Evolutionary conservation across 1,140 invertebrate species (phyloP), one percentile per base, ranked within the genome.

Genomic region (Varroa destructor): DNA sequence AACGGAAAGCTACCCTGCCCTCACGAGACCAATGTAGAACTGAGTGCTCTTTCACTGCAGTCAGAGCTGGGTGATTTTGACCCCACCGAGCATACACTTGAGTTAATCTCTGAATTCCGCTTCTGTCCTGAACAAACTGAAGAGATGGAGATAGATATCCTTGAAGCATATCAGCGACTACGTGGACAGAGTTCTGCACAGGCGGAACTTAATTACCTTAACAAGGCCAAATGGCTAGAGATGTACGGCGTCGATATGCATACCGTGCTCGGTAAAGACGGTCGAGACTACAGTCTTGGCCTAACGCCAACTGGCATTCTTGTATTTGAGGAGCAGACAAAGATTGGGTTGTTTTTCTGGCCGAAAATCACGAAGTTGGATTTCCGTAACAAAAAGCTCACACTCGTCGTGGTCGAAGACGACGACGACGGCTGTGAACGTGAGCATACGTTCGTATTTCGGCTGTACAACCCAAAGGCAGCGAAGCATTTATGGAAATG

Each of bases 301-400:
- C 81, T 99, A 75, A 97, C 95, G 67, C 96, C 96, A 71, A 94
- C 91, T 78, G 96, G 96, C 71, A 90, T 99, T 78, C 88, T 98
- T 76, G 88, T 99, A 57, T 86, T 98, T 77, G 86, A 96, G 75
- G 94, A 93, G 78, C 89, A 91, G 81, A 90, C 87, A 79, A 97
- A 96, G 83, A 96, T 99, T 75, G 96, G 94, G 75, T 92, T 97
- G 80, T 99, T 99, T 82, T 97, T 95, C 81, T 99, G 96, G 96
- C 92, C 93, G 61, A 86, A 93, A 79, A 95, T 97, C 77, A 91
- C 88, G 73, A 95, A 95, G 84, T 88, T 96, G 75, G 93, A 92
- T 80, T 93, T 91, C 81, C 95, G 95, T 84, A 91, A 89, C 78
- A 97, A 96, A 80, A 95, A 94, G 79, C 81, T 97, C 56, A 95